Conservation (phyloP, 2,797 vertebrate genomes). For the Huso huso region DNA sequence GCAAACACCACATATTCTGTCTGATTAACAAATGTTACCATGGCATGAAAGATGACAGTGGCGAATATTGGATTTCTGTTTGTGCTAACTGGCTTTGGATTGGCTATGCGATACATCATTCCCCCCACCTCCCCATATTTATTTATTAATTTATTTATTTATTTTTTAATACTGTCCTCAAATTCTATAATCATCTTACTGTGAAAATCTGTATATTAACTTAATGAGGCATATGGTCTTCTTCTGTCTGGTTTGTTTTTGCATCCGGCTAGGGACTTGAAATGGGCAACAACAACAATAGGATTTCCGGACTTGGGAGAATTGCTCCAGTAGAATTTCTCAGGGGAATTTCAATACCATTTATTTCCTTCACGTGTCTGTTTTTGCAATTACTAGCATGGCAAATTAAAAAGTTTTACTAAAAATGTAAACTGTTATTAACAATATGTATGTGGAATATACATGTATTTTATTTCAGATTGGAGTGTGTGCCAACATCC, state of each 20-base stretch:
- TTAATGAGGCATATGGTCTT: slow-evolving; percentile 38
- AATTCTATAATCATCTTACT: slow-evolving; percentile 48
- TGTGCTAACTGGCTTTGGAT: slow-evolving; percentile 15
- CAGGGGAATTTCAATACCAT: too few species aligned
- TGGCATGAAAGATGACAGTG: slow-evolving; percentile 8
- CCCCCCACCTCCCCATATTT: slow-evolving; percentile 3
- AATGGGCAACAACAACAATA: too few species aligned
- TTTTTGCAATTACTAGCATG: too few species aligned
- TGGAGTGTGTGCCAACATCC: too few species aligned
- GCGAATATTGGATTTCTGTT: slow-evolving; percentile 6
- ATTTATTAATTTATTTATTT: slow-evolving; percentile 23
- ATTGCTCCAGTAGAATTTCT: too few species aligned
- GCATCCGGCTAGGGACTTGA: neutral
- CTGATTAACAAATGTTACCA: slow-evolving; percentile 18
- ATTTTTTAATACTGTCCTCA: slow-evolving; percentile 24
- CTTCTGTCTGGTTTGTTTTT: slow-evolving; percentile 27
- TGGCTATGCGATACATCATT: slow-evolving; percentile 9
- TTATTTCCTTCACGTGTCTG: too few species aligned
- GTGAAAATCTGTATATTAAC: slow-evolving; percentile 47
- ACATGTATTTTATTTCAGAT: too few species aligned
- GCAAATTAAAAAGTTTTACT: too few species aligned
- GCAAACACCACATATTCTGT: too few species aligned
- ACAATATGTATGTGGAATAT: too few species aligned
- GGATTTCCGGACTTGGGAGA: too few species aligned
- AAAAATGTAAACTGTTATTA: too few species aligned